phyloP scores from a whole-genome alignment of 2,113 vertebrate genomes.

The Corapipo altera region DNA sequence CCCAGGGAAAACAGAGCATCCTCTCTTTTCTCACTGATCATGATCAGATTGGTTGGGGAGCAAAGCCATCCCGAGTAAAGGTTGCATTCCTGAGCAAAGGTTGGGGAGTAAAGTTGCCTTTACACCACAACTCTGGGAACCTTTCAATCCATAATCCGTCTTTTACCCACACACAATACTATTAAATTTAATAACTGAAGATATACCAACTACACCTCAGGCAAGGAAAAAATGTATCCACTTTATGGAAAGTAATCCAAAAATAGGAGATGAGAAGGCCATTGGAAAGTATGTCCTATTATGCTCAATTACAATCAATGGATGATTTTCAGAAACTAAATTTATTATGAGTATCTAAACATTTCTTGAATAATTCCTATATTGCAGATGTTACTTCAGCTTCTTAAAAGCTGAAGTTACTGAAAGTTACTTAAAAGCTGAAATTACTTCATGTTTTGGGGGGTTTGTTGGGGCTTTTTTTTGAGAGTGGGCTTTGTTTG shows the following conservation, averaged over 20 bases:
- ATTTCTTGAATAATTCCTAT: background rate
- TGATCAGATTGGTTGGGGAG: background rate
- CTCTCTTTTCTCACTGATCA: background rate
- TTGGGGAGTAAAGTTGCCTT: background rate
- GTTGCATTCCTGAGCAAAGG: too few relatives aligned
- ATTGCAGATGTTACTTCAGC: background rate
- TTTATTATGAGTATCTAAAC: background rate
- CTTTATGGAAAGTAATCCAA: background rate
- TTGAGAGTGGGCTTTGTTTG: accelerated
- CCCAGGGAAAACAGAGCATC: background rate
- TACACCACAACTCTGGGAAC: background rate
- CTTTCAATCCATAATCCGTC: background rate
- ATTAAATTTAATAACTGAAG: background rate
- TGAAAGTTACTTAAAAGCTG: too few relatives aligned
- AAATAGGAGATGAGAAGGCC: background rate
- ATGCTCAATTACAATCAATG: conserved; percentile 1
- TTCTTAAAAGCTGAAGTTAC: background rate
- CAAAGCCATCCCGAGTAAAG: background rate
- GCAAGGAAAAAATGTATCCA: background rate
- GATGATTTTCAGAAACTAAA: background rate
- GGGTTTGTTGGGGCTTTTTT: background rate
- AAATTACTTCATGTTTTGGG: background rate
- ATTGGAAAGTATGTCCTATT: background rate
- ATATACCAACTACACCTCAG: background rate
- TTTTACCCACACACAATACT: background rate